phyloP scores from a whole-genome alignment of 1,140 invertebrate genomes.

The Drosophila truncata region DNA sequence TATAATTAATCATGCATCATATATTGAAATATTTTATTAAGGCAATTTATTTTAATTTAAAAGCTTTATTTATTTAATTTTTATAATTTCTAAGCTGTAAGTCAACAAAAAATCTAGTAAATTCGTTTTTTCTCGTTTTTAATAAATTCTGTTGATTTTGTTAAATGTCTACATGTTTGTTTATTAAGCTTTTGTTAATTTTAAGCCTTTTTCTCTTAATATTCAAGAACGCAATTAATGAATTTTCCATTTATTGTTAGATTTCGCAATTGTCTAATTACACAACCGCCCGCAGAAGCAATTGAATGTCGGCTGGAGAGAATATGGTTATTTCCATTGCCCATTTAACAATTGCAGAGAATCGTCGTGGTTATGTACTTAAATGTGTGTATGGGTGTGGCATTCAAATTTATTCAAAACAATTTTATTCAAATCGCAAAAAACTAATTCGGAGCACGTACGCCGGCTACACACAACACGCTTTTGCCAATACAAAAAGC shows the following conservation, averaged over 20 bases:
- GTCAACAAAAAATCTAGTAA: too few relatives aligned
- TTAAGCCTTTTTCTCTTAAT: neutral
- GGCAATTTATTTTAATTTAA: neutral
- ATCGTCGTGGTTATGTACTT: constrained; percentile 21
- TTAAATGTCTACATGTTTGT: too few relatives aligned
- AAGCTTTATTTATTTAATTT: neutral
- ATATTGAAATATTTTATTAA: neutral
- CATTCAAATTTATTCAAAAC: constrained; percentile 82
- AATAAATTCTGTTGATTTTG: neutral
- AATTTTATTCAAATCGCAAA: constrained; percentile 83
- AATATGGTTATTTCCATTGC: constrained; percentile 42
- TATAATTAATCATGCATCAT: neutral
- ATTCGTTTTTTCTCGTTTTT: neutral
- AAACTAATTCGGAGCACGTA: constrained; percentile 81
- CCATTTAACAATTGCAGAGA: constrained; percentile 62
- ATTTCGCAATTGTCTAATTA: constrained; percentile 57
- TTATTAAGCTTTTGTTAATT: neutral
- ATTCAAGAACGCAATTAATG: neutral
- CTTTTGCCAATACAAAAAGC: constrained; percentile 74
- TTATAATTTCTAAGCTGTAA: too few relatives aligned
- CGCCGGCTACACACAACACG: constrained; percentile 38
- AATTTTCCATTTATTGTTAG: neutral
- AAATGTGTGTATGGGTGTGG: constrained; percentile 33
- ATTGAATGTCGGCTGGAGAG: constrained; percentile 21
- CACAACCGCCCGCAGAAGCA: constrained; percentile 43